Base-by-base conservation (phyloP, 2,797 vertebrate species). In the Hippoglossus hippoglossus region DNA sequence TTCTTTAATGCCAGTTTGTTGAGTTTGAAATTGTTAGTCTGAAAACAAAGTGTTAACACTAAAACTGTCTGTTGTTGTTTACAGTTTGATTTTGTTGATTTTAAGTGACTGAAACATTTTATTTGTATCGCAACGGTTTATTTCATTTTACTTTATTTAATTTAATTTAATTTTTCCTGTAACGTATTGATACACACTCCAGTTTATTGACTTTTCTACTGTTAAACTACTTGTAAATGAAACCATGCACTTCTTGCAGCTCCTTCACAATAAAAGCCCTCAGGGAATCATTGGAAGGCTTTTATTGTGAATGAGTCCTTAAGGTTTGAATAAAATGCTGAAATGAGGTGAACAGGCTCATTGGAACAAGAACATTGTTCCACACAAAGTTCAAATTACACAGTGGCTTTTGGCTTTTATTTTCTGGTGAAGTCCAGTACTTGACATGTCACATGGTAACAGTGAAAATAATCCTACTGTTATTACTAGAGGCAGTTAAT, bases 11-110 rank as follows among this genome's bases (percentile, higher is more conserved):
- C 8, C 61, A 31, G 25, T 67, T 54, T 25, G 22, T 58, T 41
- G 5, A 16, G 4, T 47, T 5, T 34, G 12, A 49, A 44, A 13
- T 44, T 44, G 41, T 50, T 24, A 19, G 9, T 49, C 19, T 56
- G 58, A 53, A 53, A 16, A 44, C 50, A 52, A 41, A 44, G n/a
- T 34, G 21, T 64, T 11, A 65, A 75, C 78, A 83, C 75, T 81
- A 81, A 51, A 65, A 69, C 19, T 50, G 47, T 55, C 53, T 75
- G 8, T 62, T 59, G 28, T 59, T 36, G 70, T 78, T 76, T 79
- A 82, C 70, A 49, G 7, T 49, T 57, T 18, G 47, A 75, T 79
- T 61, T 7, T 22, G 44, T 46, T 6, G 44, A 46, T 19, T 16
- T 46, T 46, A 5, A 19, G 16, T 46, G 44, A 46, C 44, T 46